Base-by-base conservation (phyloP, 2,113 vertebrate species). In the Carlito syrichta region DNA sequence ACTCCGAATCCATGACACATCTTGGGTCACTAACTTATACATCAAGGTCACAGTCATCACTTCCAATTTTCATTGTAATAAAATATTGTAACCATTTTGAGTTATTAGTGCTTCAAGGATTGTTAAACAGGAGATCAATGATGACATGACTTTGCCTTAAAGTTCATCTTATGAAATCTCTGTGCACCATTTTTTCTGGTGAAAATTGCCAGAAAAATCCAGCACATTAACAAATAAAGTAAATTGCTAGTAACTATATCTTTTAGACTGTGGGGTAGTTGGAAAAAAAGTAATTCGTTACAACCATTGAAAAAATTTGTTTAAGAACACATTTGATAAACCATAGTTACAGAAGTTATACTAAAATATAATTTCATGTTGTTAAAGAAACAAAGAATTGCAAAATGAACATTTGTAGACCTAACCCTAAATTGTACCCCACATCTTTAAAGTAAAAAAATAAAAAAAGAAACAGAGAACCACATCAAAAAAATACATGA, bases 71-170 rank as follows among this genome's bases (percentile, higher is more conserved):
- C 25, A 71, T 84, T 62, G 93, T 96, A 96, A 97, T 94, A 32
- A 97, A 96, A 95, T 97, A 74, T 17, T 88, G 50, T 77, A 91
- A 91, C 73, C 45, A 87, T 92, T 95, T 91, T 88, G 95, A 97
- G 27, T 96, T 96, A 95, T 96, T 93, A 96, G 62, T 89, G 68
- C 69, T 96, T 92, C 74, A 91, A 91, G 74, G 40, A 84, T 73
- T 96, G 58, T 71, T 95, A 86, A 85, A 43, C 68, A 97, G 25
- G 54, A 94, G 76, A 95, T 96, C 78, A 95, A 85, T 77, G 89
- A 86, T 97, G 93, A 81, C 45, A 84, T 79, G 88, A 91, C 91
- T 94, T 96, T 96, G 88, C 82, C 83, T 95, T 94, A 94, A 94
- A 96, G 25, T 91, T 95, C 69, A 96, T 76, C 25, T 40, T 91